Conservation (phyloP, 2,888 invertebrate genomes). For the Zhuqinia jingwanae region DNA sequence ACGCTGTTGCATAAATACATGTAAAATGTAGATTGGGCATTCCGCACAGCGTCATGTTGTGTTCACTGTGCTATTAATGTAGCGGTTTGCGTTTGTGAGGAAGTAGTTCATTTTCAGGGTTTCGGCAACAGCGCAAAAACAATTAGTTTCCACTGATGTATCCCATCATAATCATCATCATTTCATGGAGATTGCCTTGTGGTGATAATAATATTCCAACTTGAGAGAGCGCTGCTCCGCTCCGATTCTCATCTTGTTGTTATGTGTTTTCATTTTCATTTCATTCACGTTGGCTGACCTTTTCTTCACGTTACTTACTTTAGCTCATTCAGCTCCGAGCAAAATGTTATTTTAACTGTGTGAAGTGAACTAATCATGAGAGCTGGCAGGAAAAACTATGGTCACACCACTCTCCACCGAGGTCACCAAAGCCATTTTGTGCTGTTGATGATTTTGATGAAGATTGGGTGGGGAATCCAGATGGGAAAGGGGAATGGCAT, state of each 20-base stretch:
- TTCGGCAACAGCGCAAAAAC: neutral
- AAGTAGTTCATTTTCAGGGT: neutral
- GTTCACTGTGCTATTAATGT: neutral
- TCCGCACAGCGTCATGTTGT: neutral
- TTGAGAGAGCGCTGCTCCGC: neutral
- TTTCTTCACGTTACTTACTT: no score
- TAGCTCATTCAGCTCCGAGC: no score
- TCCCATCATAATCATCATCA: neutral
- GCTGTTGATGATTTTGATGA: neutral
- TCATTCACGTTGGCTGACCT: neutral
- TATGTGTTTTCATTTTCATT: slow-evolving; percentile 22
- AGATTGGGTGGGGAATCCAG: neutral
- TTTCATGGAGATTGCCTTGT: slow-evolving; percentile 29
- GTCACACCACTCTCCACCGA: neutral
- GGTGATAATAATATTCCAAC: neutral
- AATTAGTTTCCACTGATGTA: neutral
- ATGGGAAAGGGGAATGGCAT: neutral
- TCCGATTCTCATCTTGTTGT: slow-evolving; percentile 4
- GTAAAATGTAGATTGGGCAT: no score
- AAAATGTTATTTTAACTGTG: slow-evolving; percentile 1
- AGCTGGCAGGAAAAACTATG: neutral
- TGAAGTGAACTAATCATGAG: slow-evolving; percentile 15
- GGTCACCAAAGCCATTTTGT: neutral
- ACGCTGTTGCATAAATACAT: no score
- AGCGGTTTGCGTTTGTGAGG: neutral